Evolutionary conservation across 2,888 invertebrate genomes (phyloP).

Genomic region (Allygus modestus): DNA sequence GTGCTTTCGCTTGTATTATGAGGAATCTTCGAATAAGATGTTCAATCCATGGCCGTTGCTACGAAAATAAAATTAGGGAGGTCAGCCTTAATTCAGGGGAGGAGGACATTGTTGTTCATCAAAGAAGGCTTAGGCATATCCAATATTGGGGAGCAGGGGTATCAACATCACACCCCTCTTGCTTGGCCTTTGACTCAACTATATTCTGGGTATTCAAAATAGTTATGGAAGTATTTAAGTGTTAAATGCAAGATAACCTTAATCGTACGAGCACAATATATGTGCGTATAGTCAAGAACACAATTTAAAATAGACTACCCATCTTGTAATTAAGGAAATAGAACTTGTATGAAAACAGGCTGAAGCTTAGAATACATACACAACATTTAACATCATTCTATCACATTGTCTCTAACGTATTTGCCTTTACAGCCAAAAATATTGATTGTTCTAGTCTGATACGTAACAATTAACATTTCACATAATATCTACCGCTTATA

Average conservation of each 20-base stretch:
- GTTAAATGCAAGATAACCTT: neutral
- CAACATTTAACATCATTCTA: constrained; percentile 23
- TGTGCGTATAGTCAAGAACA: neutral
- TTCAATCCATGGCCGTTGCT: no score
- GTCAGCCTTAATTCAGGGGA: no score
- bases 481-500: constrained; percentile 27
- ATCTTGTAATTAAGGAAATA: neutral
- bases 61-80: no score
- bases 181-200: no score
- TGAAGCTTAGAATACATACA: neutral
- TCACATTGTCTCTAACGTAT: constrained; percentile 23
- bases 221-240: neutral
- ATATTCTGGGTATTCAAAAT: neutral
- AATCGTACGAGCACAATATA: neutral
- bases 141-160: no score
- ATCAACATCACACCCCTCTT: no score
- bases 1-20: no score
- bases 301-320: neutral
- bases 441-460: constrained; percentile 42
- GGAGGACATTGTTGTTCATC: no score
- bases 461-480: constrained; percentile 39
- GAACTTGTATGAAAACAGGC: constrained; percentile 4
- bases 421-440: constrained; percentile 37
- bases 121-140: no score
- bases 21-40: no score